These are phyloP conservation scores for Crypturellus tataupa DNA, from an alignment of 2,797 vertebrate species.

Conservation along the genomic window DNA sequence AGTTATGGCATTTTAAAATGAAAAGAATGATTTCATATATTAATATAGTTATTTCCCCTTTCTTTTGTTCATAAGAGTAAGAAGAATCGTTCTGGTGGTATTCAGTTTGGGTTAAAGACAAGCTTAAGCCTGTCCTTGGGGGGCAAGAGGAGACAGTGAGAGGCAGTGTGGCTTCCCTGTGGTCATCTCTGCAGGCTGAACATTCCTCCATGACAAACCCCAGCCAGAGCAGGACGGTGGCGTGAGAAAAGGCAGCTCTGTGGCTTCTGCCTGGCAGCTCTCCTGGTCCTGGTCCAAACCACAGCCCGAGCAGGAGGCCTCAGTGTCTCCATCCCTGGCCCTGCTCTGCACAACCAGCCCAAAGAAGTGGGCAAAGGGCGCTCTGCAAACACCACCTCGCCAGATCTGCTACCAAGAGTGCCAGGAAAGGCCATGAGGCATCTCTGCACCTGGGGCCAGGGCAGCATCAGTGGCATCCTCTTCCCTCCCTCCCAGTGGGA, in stretches of 20 bases:
- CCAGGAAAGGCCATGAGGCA: fast-evolving
- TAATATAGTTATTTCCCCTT: neutral
- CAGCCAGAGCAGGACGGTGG: neutral
- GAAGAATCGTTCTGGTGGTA: neutral
- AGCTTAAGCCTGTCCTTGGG: neutral
- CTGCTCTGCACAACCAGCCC: neutral
- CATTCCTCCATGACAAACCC: neutral
- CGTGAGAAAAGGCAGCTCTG: neutral
- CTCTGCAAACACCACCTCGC: neutral
- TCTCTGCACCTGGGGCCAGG: neutral
- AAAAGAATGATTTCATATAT: neutral
- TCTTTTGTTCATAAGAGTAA: neutral
- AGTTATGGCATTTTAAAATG: fast-evolving
- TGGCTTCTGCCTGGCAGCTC: neutral
- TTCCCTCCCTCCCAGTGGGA: no score
- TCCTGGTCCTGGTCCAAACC: neutral
- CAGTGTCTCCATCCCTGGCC: neutral
- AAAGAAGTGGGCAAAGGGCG: fast-evolving
- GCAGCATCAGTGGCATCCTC: neutral
- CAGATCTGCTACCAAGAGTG: fast-evolving
- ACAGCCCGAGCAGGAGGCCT: neutral
- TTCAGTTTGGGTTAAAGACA: neutral
- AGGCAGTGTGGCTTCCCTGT: neutral
- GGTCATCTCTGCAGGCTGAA: neutral
- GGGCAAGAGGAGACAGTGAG: neutral